These are phyloP conservation scores for Andrena flavipes DNA, from an alignment of 2,888 invertebrate species.

Conservation along the genomic window DNA sequence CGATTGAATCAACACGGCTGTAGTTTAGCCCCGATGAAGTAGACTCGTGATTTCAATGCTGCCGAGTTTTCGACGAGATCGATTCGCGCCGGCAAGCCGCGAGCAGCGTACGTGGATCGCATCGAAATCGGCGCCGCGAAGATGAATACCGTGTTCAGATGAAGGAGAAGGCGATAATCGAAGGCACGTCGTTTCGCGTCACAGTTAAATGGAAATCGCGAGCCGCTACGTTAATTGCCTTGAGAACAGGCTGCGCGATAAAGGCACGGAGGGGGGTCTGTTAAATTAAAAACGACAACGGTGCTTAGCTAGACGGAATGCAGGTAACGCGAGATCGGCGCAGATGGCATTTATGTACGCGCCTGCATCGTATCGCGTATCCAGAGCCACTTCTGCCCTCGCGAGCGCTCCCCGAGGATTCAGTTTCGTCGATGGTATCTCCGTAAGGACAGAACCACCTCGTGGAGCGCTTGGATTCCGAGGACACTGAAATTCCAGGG, in stretches of 20 bases:
- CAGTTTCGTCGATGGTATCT: conserved; percentile 38
- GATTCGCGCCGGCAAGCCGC: too few species aligned
- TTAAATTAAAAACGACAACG: conserved; percentile 49
- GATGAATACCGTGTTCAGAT: too few species aligned
- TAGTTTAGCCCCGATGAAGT: not conserved
- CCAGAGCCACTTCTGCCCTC: conserved; percentile 35
- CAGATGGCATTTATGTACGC: conserved; percentile 61
- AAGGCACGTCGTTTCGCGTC: too few species aligned
- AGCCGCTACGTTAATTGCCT: conserved; percentile 27
- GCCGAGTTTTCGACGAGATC: not conserved
- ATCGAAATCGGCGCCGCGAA: too few species aligned
- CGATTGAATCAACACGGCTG: conserved; percentile 20
- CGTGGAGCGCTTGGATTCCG: not conserved
- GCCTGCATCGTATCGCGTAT: conserved; percentile 63
- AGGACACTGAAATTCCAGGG: not conserved
- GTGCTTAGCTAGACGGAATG: conserved; percentile 65
- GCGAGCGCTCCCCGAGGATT: conserved; percentile 35
- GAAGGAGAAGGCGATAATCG: too few species aligned
- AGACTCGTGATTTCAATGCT: not conserved
- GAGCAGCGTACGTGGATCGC: too few species aligned
- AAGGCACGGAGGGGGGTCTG: conserved; percentile 15
- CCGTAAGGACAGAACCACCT: not conserved
- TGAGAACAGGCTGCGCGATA: conserved; percentile 26
- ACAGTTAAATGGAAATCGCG: too few species aligned
- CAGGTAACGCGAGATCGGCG: conserved; percentile 66